These are phyloP conservation scores for Stratiomys singularior DNA, from an alignment of 2,888 invertebrate species.

Conservation along the genomic window DNA sequence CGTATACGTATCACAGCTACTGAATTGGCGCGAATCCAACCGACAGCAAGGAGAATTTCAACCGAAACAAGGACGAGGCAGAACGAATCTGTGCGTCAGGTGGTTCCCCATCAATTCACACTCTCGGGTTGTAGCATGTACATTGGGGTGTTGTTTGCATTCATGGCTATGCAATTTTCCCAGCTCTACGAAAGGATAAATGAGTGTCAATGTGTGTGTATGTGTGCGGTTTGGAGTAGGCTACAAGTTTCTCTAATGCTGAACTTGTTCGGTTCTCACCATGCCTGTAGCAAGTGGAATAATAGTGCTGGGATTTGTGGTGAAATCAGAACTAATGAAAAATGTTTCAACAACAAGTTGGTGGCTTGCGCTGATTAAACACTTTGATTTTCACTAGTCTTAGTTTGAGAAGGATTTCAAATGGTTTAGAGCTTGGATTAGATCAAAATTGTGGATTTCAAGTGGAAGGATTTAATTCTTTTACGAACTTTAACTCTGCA, in stretches of 20 bases:
- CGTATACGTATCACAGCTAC: neutral
- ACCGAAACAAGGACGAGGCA: neutral
- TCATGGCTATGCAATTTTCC: neutral
- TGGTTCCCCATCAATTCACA: conserved; percentile 19
- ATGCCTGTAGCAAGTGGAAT: neutral
- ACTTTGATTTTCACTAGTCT: neutral
- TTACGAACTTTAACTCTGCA: no score
- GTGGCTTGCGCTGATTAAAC: neutral
- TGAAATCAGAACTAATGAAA: conserved; percentile 6
- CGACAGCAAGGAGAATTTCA: neutral
- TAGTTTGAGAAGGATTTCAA: no score
- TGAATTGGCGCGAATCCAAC: conserved; percentile 4
- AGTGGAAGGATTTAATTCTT: no score
- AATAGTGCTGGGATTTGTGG: neutral
- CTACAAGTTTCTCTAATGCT: neutral
- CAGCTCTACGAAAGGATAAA: neutral
- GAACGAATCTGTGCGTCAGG: conserved; percentile 23
- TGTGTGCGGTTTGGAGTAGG: neutral
- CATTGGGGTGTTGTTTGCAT: conserved; percentile 1
- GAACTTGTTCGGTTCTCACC: neutral
- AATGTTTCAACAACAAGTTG: neutral
- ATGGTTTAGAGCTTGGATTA: no score
- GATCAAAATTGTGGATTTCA: no score
- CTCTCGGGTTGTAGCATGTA: neutral
- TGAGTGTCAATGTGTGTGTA: neutral